These are phyloP conservation scores for Trematomus bernacchii DNA, from an alignment of 2,797 vertebrate species.

Conservation along the genomic window DNA sequence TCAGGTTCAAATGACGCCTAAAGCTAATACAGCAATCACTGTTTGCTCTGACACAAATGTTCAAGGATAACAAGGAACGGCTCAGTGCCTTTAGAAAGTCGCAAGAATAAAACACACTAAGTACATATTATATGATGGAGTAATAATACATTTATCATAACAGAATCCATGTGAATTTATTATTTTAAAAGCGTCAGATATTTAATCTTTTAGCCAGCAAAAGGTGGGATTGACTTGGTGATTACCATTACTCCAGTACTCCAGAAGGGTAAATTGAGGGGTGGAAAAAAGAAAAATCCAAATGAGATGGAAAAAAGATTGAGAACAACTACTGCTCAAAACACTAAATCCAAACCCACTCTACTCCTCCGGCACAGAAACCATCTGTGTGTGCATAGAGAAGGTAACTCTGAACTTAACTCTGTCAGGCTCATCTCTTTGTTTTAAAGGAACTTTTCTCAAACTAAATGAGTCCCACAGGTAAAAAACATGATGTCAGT, in stretches of 20 bases:
- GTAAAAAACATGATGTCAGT: background rate
- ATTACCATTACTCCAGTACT: background rate
- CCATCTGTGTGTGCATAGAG: background rate
- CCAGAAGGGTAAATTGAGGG: background rate
- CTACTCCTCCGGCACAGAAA: background rate
- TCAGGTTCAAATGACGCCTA: conserved; percentile 12
- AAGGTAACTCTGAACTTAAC: background rate
- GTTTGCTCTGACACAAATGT: background rate
- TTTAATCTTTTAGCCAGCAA: background rate
- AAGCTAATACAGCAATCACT: background rate
- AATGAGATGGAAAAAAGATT: background rate
- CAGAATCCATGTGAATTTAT: no score
- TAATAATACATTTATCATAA: background rate
- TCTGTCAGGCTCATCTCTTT: background rate
- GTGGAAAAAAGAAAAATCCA: background rate
- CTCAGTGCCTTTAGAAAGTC: background rate
- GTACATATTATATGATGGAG: background rate
- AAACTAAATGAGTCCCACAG: background rate
- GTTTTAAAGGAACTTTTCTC: background rate
- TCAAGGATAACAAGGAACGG: background rate
- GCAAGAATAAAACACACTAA: background rate
- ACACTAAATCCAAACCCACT: background rate
- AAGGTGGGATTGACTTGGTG: background rate
- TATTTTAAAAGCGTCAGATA: background rate
- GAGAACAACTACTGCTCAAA: background rate